Conservation (phyloP, 2,888 invertebrate species). For the Sesia bembeciformis region DNA sequence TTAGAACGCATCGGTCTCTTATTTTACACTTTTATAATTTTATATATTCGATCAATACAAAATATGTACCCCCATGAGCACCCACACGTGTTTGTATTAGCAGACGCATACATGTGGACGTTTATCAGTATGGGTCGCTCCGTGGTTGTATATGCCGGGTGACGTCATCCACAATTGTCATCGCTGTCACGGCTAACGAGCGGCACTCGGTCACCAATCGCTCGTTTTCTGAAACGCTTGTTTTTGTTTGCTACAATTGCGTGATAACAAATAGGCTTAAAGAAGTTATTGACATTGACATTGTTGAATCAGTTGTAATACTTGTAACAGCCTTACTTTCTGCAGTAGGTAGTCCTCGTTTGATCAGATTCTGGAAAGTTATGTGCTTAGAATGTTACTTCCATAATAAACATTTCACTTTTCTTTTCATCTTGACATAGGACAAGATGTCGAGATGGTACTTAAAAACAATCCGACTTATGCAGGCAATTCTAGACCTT, state of each 20-base stretch:
- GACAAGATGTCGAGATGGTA: constrained; percentile 28
- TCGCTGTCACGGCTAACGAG: constrained; percentile 65
- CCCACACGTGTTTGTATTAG: constrained; percentile 33
- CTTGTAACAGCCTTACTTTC: constrained; percentile 9
- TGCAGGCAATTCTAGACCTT: constrained; percentile 25
- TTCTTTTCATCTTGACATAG: constrained; percentile 57
- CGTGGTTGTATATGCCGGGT: constrained; percentile 25
- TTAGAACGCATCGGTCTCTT: too few relatives aligned
- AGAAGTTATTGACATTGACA: constrained; percentile 21
- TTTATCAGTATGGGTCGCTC: constrained; percentile 31
- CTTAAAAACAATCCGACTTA: constrained; percentile 27
- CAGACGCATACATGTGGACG: constrained; percentile 32
- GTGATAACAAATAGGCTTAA: neutral
- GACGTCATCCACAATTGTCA: constrained; percentile 69
- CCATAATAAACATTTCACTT: constrained; percentile 23
- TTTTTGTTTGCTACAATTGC: neutral
- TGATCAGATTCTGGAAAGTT: neutral
- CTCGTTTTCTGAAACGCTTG: constrained; percentile 9
- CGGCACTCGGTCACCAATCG: constrained; percentile 42
- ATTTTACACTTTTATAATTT: too few relatives aligned
- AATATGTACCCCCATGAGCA: constrained; percentile 26
- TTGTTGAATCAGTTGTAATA: constrained; percentile 25
- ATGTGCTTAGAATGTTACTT: neutral
- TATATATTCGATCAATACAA: constrained; percentile 10
- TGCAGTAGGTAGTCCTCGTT: neutral